Conservation (phyloP, 2,113 vertebrate species). For the Pelobates fuscus region DNA sequence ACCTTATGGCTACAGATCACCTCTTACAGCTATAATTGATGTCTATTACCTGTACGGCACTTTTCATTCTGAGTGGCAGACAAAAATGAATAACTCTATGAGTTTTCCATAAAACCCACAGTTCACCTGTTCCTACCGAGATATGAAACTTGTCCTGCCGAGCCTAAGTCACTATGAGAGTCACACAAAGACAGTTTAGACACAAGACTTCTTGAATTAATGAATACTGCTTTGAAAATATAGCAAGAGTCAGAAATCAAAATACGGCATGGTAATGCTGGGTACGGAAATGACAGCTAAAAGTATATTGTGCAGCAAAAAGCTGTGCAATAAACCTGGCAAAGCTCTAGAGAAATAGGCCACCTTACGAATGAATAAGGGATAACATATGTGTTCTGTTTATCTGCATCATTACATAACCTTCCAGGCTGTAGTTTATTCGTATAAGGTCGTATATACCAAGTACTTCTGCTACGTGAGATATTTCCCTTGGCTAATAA, state of each 20-base stretch:
- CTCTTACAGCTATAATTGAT: slow-evolving; percentile 19
- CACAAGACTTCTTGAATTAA: slow-evolving; percentile 18
- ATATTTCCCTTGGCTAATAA: slow-evolving; percentile 8
- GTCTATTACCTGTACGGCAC: background rate
- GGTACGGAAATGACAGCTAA: slow-evolving; percentile 24
- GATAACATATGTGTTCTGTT: slow-evolving; percentile 30
- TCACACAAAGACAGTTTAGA: slow-evolving; percentile 7
- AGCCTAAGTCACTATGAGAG: background rate
- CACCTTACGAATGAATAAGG: slow-evolving; percentile 36
- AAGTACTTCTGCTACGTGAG: background rate
- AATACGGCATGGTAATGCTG: background rate
- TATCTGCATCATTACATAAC: slow-evolving; percentile 35
- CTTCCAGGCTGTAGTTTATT: slow-evolving; percentile 20
- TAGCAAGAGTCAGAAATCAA: slow-evolving; percentile 27
- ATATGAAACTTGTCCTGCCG: background rate
- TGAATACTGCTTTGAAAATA: slow-evolving; percentile 23
- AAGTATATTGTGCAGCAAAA: slow-evolving; percentile 19
- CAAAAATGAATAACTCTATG: background rate
- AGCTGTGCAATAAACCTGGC: slow-evolving; percentile 40
- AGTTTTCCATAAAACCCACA: background rate
- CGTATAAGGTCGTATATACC: background rate
- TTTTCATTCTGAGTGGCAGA: slow-evolving; percentile 1
- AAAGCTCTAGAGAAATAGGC: slow-evolving; percentile 30
- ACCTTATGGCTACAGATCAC: slow-evolving; percentile 3
- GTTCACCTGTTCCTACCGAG: background rate